Percentiles rank a stretch among this genome's conserved stretches.
Conservation (phyloP, 2,888 invertebrate genomes). For the Macropis europaea region DNA sequence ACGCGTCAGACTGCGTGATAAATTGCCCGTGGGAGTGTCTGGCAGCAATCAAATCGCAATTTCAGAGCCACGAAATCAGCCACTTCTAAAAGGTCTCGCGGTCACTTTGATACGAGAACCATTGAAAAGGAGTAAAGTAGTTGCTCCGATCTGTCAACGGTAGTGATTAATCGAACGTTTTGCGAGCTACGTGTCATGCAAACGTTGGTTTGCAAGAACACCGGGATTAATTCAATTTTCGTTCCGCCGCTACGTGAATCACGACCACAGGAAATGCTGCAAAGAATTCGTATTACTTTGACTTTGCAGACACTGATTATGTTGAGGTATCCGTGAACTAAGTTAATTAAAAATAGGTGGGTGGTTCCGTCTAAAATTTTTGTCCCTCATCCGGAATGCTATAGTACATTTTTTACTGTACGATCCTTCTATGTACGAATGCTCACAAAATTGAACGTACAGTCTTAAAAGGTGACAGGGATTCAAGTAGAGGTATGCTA, state of each 20-base stretch:
- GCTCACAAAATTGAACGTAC: too few relatives aligned
- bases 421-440: too few relatives aligned
- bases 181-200: slow-evolving; percentile 9
- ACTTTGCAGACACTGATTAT: too few relatives aligned
- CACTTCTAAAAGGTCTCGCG: slow-evolving; percentile 12
- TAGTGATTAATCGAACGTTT: slow-evolving; percentile 39
- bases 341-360: too few relatives aligned
- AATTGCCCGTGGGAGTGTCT: slow-evolving; percentile 26
- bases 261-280: slow-evolving; percentile 11
- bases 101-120: slow-evolving; percentile 13
- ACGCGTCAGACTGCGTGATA: slow-evolving; percentile 41
- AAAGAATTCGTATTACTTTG: too few relatives aligned
- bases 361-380: too few relatives aligned
- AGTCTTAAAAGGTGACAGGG: too few relatives aligned
- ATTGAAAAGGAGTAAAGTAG: slow-evolving; percentile 27
- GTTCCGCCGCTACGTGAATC: not conserved
- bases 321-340: too few relatives aligned
- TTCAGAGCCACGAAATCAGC: slow-evolving; percentile 42
- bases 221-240: not conserved
- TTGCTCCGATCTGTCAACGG: slow-evolving; percentile 17
- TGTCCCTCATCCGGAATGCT: too few relatives aligned
- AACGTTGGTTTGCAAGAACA: not conserved
- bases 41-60: slow-evolving; percentile 29
- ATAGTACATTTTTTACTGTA: too few relatives aligned
- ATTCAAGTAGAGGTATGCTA: too few relatives aligned